These are phyloP conservation scores for Hydriomena furcata DNA, from an alignment of 2,888 invertebrate species.

Conservation along the genomic window DNA sequence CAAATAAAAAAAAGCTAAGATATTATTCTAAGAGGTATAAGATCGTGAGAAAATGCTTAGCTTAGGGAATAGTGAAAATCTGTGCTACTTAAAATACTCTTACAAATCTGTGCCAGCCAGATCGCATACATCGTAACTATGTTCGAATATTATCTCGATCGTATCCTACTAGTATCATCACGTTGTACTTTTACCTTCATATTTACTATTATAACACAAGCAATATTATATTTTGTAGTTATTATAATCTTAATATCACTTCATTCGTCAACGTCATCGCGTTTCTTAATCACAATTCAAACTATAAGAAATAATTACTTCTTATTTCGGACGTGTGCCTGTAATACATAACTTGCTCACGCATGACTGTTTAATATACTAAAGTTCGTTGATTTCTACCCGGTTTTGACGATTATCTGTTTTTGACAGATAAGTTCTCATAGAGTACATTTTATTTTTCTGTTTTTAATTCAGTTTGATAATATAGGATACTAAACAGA, in stretches of 20 bases:
- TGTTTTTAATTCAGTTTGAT: too few species aligned
- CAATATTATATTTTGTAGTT: constrained; percentile 6
- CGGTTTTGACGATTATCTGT: too few species aligned
- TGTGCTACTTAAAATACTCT: constrained; percentile 24
- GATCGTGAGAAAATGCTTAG: constrained; percentile 33
- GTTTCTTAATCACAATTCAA: constrained; percentile 1
- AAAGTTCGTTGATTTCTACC: too few species aligned
- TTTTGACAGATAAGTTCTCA: too few species aligned
- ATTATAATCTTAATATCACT: constrained; percentile 18
- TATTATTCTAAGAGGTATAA: constrained; percentile 22
- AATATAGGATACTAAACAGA: too few species aligned
- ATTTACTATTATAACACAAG: constrained; percentile 1
- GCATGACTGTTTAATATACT: too few species aligned
- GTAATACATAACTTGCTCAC: too few species aligned
- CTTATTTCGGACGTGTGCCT: too few species aligned
- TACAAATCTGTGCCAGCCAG: constrained; percentile 55
- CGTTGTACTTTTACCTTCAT: constrained; percentile 11
- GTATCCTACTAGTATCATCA: constrained; percentile 14
- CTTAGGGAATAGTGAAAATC: constrained; percentile 28
- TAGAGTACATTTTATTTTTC: too few species aligned
- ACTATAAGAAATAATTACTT: too few species aligned
- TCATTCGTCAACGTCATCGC: constrained; percentile 4
- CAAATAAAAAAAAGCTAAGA: constrained; percentile 15
- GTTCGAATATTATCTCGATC: constrained; percentile 5
- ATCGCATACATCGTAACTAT: too few species aligned